Base-by-base conservation (phyloP, 64 coral and sea anemone species). In the Acropora yongei region DNA sequence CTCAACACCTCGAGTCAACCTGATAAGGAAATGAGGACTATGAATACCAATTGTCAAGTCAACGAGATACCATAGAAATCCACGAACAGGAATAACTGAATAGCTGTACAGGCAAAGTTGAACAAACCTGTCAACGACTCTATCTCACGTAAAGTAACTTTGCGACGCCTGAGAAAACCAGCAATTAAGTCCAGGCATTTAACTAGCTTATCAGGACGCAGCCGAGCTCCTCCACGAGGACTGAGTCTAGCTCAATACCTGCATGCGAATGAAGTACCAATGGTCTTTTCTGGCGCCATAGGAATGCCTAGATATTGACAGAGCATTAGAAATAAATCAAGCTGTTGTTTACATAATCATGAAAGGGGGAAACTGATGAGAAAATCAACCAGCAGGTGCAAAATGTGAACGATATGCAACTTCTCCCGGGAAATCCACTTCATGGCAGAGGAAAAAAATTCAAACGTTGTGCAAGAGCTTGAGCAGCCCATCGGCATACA, bases 381-480 rank as follows among this genome's bases (percentile, higher is more conserved):
- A 63, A 63, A 63, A 63, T 63, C 58, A 63, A 12, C 58, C 10
- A 63, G 58, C 58, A 63, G 58, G 58, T 63, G 58, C 50, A 53
- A 53, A 53, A 53, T 53, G 50, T 53, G 50, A 53, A 6, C 50
- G 50, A 53, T 53, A 53, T 53, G 1, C 58, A 63, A 63, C 14
- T 63, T 63, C 58, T 63, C 10, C 10, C 10, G 58, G 58, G 58
- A 8, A 63, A 63, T 63, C 58, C 58, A 63, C 10, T 63, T 12
- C 10, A 63, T 1, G 12, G 58, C 58, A 63, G 58, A 63, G 14
- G 0, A 63, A 63, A 63, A 63, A 63, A 63, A 4, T 63, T 90
- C 88, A 80, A 90, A 90, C 4, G 51, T 78, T 20, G 60, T 51
- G 39, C 88, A 90, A 2, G 88, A 90, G 13, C 57, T 58, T 41